phyloP scores from a whole-genome alignment of 2,113 vertebrate genomes.

The Rhegmatorhina hoffmannsi region DNA sequence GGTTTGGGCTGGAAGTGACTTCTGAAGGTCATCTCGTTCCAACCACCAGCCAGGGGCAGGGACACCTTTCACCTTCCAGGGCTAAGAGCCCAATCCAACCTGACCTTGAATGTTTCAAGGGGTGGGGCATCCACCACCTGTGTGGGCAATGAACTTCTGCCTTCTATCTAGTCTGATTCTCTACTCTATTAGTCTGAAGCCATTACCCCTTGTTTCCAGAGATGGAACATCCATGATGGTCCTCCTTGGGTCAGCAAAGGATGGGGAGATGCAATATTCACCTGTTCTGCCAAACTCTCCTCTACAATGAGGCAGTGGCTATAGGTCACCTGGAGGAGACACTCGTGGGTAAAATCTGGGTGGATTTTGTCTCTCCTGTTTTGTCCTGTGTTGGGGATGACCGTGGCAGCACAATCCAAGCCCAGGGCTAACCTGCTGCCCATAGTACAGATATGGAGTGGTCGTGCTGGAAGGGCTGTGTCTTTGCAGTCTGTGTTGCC shows the following conservation, averaged over 20 bases:
- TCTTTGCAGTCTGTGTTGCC: neutral
- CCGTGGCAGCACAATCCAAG: rapidly evolving
- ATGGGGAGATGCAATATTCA: neutral
- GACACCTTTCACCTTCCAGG: neutral
- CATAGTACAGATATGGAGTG: rapidly evolving
- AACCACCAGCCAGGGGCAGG: rapidly evolving
- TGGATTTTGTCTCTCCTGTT: neutral
- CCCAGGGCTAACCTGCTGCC: neutral
- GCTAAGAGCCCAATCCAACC: neutral
- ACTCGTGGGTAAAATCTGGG: neutral
- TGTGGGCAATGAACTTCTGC: neutral
- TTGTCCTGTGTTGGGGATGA: neutral
- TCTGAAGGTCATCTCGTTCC: neutral
- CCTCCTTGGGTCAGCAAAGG: rapidly evolving
- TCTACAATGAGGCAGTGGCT: rapidly evolving
- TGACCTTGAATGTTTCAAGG: neutral
- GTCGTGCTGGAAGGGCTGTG: neutral
- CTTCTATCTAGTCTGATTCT: neutral
- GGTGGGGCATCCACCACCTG: neutral
- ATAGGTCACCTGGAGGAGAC: neutral
- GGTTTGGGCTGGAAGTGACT: neutral
- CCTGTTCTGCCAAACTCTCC: neutral
- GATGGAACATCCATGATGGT: neutral
- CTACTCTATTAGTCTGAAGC: neutral
- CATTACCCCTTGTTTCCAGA: neutral